Base-by-base conservation (phyloP, 2,888 invertebrate genomes). In the Callimorpha dominula region DNA sequence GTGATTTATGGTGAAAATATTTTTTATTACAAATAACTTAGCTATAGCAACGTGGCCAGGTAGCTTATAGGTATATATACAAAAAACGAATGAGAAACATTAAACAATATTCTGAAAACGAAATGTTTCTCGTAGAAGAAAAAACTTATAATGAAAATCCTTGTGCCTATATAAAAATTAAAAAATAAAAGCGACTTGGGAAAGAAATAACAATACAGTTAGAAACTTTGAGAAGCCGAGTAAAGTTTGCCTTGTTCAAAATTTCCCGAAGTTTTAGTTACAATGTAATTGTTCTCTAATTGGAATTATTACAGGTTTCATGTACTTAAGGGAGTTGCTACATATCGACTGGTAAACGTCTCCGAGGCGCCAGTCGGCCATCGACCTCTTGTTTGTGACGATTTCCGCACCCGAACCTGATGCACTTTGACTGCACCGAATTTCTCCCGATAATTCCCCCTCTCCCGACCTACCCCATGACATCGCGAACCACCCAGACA, bases 311-410 rank as follows among this genome's bases (percentile, higher is more conserved):
- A 50, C 40, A 54, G 76, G 74, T 64, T 81, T 84, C 72, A 31
- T 71, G 17, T 64, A 50, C 9, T 66, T 42, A 67, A 73, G 76
- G 77, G 82, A 77, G 15, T 63, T 69, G 69, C 76, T 76, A 80
- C 65, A 73, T 84, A 80, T 86, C 80, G 82, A 86, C 77, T 78
- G 77, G 78, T 72, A 63, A 79, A 87, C 84, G 93, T 86, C 93
- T 80, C 77, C 70, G 68, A 77, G 94, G 93, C 94, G 94, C 94
- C 94, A 79, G 54, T 62, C 87, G 93, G 91, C 82, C 92, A 82
- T 87, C 84, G 89, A 92, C 89, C 93, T 82, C 87, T 78, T 93
- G 92, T 94, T 94, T 94, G 93, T 90, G 88, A 90, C 89, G 88
- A 90, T 90, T 93, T 93, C 93, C 91, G 90, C 86, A 85, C 87